Percentiles rank a stretch among this genome's conserved stretches.
Evolutionary conservation across 2,888 invertebrate species (phyloP).

Genomic region (Hydropsyche betteni): DNA sequence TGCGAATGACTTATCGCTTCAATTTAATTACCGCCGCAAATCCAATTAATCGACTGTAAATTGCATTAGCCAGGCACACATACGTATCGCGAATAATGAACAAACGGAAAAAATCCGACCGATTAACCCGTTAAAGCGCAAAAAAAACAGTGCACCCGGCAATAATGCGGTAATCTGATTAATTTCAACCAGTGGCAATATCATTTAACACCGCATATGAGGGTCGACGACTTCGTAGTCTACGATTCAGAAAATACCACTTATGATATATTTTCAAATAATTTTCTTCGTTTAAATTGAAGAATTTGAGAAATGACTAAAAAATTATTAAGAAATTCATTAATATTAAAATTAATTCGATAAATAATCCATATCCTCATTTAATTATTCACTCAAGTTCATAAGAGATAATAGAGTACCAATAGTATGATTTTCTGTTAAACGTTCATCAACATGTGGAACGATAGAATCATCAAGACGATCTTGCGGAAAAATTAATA

Average conservation of each 20-base stretch:
- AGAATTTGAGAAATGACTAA: too few relatives aligned
- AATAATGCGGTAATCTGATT: slow-evolving; percentile 32
- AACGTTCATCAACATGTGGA: too few relatives aligned
- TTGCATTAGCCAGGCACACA: slow-evolving; percentile 45
- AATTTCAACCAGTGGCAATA: slow-evolving; percentile 28
- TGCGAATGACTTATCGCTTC: slow-evolving; percentile 20
- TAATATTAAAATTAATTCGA: too few relatives aligned
- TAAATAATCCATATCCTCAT: too few relatives aligned
- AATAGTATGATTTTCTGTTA: too few relatives aligned
- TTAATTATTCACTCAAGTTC: too few relatives aligned
- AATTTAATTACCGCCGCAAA: slow-evolving; percentile 45
- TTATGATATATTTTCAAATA: background rate
- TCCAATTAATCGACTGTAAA: slow-evolving; percentile 50
- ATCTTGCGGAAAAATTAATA: too few relatives aligned
- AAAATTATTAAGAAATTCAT: too few relatives aligned
- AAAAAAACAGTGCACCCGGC: slow-evolving; percentile 15
- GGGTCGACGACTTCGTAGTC: slow-evolving; percentile 33
- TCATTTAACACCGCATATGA: slow-evolving; percentile 21
- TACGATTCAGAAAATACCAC: slow-evolving; percentile 3
- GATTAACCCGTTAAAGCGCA: slow-evolving; percentile 38
- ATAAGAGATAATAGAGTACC: too few relatives aligned
- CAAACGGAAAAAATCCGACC: slow-evolving; percentile 16
- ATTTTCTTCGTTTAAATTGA: too few relatives aligned
- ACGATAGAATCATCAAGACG: too few relatives aligned
- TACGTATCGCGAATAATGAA: background rate